phyloP scores from a whole-genome alignment of 2,113 vertebrate genomes.

The Toxotes jaculatrix region DNA sequence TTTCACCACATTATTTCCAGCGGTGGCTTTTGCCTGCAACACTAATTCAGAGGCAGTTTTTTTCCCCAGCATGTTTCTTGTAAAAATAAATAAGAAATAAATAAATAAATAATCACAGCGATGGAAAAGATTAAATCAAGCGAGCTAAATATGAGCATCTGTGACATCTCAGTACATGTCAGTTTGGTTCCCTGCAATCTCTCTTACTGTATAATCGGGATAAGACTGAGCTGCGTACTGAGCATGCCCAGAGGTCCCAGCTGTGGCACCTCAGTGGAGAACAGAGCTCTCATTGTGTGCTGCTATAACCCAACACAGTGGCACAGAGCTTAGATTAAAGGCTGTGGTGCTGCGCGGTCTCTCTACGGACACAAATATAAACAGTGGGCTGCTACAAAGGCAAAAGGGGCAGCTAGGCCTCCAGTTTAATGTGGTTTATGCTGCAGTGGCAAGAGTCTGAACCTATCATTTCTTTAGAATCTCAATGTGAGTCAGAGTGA shows the following conservation, averaged over 20 bases:
- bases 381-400: constrained; percentile 53
- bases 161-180: constrained; percentile 7
- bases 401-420: constrained; percentile 36
- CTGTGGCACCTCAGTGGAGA: constrained; percentile 65
- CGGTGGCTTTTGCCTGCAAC: neutral
- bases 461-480: neutral
- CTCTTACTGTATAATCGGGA: constrained; percentile 40
- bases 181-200: constrained; percentile 11
- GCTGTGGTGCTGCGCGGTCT: constrained; percentile 44
- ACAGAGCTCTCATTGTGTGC: constrained; percentile 78
- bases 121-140: neutral
- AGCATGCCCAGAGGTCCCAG: constrained; percentile 73
- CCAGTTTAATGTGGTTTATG: constrained; percentile 38
- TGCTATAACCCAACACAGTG: constrained; percentile 72
- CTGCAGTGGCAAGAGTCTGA: neutral
- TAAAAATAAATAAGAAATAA: neutral
- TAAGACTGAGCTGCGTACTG: constrained; percentile 59
- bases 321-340: constrained; percentile 70
- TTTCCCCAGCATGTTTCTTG: neutral
- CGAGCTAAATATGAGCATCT: neutral
- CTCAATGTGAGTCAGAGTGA: neutral
- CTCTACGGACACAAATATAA: constrained; percentile 63
- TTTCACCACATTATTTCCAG: neutral
- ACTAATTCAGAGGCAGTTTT: neutral
- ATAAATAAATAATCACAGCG: neutral